A percentile compares a stretch with the other conserved stretches of the same genome.
phyloP scores from a whole-genome alignment of 2,113 vertebrate species.

The Melanerpes formicivorus region DNA sequence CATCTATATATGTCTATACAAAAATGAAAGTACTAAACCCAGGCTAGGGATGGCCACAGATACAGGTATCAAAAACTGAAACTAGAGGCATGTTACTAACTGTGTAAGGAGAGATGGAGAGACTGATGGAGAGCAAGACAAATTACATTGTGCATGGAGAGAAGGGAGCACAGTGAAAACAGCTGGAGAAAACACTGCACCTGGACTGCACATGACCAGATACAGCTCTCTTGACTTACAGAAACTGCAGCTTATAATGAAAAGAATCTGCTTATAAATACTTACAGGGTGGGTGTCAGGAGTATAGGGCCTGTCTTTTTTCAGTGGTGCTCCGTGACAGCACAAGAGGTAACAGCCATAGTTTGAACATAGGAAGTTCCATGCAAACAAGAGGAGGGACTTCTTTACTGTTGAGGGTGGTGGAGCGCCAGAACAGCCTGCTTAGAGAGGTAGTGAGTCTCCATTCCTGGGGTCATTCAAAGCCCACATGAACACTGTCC shows the following conservation, averaged over 20 bases:
- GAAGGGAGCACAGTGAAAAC: background rate
- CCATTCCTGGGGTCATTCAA: too few relatives aligned
- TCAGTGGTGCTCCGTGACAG: too few relatives aligned
- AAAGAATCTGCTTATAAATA: background rate
- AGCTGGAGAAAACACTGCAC: background rate
- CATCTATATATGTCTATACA: background rate
- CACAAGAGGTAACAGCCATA: too few relatives aligned
- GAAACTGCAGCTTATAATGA: background rate
- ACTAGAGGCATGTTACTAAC: background rate
- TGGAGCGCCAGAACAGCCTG: too few relatives aligned
- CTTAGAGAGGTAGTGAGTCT: too few relatives aligned
- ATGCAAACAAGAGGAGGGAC: too few relatives aligned
- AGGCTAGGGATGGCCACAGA: background rate
- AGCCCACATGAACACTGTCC: too few relatives aligned
- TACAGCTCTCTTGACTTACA: background rate
- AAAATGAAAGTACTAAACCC: background rate
- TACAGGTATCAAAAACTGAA: background rate
- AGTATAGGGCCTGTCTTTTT: too few relatives aligned
- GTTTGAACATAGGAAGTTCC: too few relatives aligned
- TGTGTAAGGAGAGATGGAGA: background rate
- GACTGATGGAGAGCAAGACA: background rate
- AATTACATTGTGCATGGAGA: background rate
- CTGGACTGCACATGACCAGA: background rate
- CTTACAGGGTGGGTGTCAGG: too few relatives aligned
- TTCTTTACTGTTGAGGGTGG: too few relatives aligned